A percentile compares a stretch with the other conserved stretches of the same genome.
Conservation (phyloP, 2,888 invertebrate species). For the Andricus quercusramuli region DNA sequence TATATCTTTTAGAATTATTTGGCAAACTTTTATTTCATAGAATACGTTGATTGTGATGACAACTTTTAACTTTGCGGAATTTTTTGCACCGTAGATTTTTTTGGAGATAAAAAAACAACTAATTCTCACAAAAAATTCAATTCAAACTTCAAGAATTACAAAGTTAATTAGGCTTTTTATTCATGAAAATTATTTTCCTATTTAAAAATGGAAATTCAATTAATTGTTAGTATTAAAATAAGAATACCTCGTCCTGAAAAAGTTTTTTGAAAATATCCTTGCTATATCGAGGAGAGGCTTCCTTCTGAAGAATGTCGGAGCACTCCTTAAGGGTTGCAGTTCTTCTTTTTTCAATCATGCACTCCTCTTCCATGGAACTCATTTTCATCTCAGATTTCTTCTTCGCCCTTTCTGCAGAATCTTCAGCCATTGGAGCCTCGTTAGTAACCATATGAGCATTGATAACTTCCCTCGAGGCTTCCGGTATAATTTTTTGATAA, state of each 20-base stretch:
- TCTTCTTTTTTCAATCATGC: slow-evolving; percentile 83
- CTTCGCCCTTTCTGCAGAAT: slow-evolving; percentile 22
- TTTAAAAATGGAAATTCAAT: not conserved
- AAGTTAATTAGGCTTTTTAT: too few species aligned
- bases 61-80: too few species aligned
- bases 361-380: slow-evolving; percentile 87
- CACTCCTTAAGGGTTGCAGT: slow-evolving; percentile 84
- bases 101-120: too few species aligned
- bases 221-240: not conserved
- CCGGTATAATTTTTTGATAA: not conserved
- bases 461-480: not conserved
- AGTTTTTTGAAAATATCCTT: slow-evolving; percentile 84
- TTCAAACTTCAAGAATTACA: too few species aligned
- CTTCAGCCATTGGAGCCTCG: not conserved
- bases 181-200: too few species aligned
- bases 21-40: too few species aligned
- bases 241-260: slow-evolving; percentile 85
- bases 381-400: slow-evolving; percentile 67
- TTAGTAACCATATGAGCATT: slow-evolving; percentile 29
- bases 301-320: slow-evolving; percentile 83
- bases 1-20: too few species aligned
- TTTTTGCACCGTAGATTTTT: too few species aligned
- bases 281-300: slow-evolving; percentile 81
- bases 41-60: too few species aligned
- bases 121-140: too few species aligned